Base-by-base conservation (phyloP, 2,797 vertebrate genomes). In the Myiotriccus ornatus region DNA sequence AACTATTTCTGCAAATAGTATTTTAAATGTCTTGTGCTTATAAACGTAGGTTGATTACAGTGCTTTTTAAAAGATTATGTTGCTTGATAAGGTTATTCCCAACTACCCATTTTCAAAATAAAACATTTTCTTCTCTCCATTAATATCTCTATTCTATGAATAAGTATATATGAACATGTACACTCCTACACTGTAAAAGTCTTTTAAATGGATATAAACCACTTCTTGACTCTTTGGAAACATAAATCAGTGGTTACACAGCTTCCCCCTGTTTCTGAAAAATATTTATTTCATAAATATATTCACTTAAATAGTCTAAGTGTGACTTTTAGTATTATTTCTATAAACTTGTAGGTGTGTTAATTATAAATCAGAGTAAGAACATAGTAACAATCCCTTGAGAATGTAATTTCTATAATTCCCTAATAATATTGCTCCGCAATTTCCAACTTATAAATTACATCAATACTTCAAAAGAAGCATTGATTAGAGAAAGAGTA, bases 341-440 rank as follows among this genome's bases (percentile, higher is more conserved):
- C 75, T 95, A 56, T 35, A 47, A 77, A 79, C 21, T 56, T 52
- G 12, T 69, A 52, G 25, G 16, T 47, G 22, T 19, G 41, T 84
- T 84, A 93, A 87, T 89, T 89, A 91, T 63, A 89, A 86, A 90
- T 63, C 57, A 82, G n/a, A 56, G 13, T 75, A 81, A 95, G 60
- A 86, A 86, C 28, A 44, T 4, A 89, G 24, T 59, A 89, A 95
- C 76, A 95, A 88, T 32, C 14, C 50, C 82, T 85, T 96, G 84
- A 94, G 81, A 96, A 75, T 59, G 16, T 90, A 93, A 94, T 94
- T 97, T 88, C 84, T 88, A 69, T 91, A 95, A 90, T 97, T 92
- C 79, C 60, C 63, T 97, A 96, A 94, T 74, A 94, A 86, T 79
- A 71, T 28, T 95, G 55, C 39, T 81, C 21, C 92, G 37, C 55